Conservation (phyloP, 2,888 invertebrate species). For the Mesochorus sp. region DNA sequence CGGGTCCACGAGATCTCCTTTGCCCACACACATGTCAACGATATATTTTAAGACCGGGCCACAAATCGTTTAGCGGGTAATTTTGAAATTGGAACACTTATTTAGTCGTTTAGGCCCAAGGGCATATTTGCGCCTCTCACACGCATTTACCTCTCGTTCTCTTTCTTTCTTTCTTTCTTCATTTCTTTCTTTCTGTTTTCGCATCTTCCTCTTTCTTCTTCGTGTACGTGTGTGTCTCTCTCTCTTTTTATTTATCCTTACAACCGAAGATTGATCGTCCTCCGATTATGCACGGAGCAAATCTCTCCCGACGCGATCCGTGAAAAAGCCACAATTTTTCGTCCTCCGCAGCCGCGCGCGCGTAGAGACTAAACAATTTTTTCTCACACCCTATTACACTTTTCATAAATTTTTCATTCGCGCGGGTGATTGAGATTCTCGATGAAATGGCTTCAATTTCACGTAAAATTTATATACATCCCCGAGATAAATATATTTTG, state of each 20-base stretch:
- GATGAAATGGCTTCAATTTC: not conserved
- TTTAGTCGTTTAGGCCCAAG: slow-evolving; percentile 80
- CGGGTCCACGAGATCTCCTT: slow-evolving; percentile 61
- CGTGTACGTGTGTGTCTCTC: slow-evolving; percentile 24
- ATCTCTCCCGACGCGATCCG: not conserved
- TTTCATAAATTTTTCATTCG: not conserved
- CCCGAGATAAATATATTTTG: too few species aligned
- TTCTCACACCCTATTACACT: slow-evolving; percentile 28
- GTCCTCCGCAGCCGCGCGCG: not conserved
- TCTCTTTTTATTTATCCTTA: slow-evolving; percentile 21
- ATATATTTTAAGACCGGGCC: slow-evolving; percentile 80
- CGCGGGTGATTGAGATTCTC: not conserved
- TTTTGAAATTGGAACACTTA: slow-evolving; percentile 82
- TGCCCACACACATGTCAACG: slow-evolving; percentile 80
- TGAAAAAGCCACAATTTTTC: slow-evolving; percentile 21
- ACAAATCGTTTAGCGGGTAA: slow-evolving; percentile 81
- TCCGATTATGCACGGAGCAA: slow-evolving; percentile 57
- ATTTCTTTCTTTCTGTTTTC: slow-evolving; percentile 10
- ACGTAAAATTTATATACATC: too few species aligned
- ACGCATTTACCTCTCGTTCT: slow-evolving; percentile 17
- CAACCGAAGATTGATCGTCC: slow-evolving; percentile 58
- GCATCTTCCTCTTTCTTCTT: not conserved
- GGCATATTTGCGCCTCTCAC: slow-evolving; percentile 69
- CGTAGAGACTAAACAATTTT: slow-evolving; percentile 42
- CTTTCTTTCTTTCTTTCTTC: slow-evolving; percentile 2